Percentiles rank a stretch among this genome's conserved stretches.
Evolutionary conservation across 2,113 vertebrate genomes (phyloP).

Genomic region (Excalfactoria chinensis): DNA sequence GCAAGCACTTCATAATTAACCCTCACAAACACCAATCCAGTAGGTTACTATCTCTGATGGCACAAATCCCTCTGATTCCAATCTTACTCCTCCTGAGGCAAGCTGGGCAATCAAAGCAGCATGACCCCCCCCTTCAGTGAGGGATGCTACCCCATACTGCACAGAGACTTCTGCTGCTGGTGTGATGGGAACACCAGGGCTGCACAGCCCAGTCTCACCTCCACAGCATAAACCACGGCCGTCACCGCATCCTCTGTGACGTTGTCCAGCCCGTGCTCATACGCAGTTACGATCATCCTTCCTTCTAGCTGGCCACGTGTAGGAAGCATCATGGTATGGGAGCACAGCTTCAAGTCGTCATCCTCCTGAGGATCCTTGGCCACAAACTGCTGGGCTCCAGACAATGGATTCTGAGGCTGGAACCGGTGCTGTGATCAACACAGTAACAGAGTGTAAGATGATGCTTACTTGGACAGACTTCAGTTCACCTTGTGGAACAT

Average conservation of each 20-base stretch:
- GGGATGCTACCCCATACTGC: accelerated
- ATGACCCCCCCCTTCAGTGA: neutral
- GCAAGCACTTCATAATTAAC: neutral
- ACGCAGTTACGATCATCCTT: conserved; percentile 96
- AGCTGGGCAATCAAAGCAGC: neutral
- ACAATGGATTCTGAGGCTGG: conserved; percentile 94
- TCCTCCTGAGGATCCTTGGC: conserved; percentile 91
- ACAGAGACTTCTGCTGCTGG: neutral
- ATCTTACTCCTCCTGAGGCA: neutral
- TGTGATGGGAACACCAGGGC: accelerated
- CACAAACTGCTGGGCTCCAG: conserved; percentile 91
- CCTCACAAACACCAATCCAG: neutral
- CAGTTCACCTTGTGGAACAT: neutral
- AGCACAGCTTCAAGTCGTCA: conserved; percentile 92
- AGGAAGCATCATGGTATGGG: conserved; percentile 93
- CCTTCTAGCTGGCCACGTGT: conserved; percentile 93
- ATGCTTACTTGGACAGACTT: neutral
- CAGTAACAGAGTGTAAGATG: neutral
- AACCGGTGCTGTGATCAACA: conserved; percentile 88
- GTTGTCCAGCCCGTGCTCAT: conserved; percentile 93
- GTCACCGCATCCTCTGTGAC: conserved; percentile 92
- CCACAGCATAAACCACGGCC: conserved; percentile 86
- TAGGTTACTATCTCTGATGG: too few species aligned
- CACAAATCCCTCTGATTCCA: neutral
- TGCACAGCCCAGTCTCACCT: conserved; percentile 79